Evolutionary conservation across 2,113 vertebrate species (phyloP).

Genomic region (Petroica traversi): DNA sequence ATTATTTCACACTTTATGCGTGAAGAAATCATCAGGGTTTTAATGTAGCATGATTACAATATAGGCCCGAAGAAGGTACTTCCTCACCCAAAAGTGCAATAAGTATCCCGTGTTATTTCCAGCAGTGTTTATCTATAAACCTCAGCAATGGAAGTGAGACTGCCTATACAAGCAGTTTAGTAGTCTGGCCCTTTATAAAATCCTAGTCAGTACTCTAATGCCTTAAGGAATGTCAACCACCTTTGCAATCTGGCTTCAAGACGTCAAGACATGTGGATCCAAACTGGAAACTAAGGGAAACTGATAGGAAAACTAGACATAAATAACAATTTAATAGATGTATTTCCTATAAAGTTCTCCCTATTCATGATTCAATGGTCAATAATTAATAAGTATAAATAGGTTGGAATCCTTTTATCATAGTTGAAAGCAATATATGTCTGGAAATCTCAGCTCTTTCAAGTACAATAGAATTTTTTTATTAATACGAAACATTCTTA

Average conservation of each 20-base stretch:
- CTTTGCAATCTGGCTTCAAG: not conserved
- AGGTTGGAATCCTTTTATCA: not conserved
- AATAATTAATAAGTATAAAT: not conserved
- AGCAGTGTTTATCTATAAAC: not conserved
- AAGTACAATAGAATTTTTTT: not conserved
- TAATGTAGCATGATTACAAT: not conserved
- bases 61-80: not conserved
- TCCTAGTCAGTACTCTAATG: not conserved
- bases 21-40: not conserved
- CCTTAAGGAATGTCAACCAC: not conserved
- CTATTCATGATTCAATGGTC: not conserved
- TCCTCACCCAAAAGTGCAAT: not conserved
- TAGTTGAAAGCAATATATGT: not conserved
- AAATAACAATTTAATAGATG: not conserved
- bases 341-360: not conserved
- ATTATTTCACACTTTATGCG: not conserved
- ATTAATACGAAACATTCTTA: not conserved
- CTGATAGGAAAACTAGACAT: not conserved
- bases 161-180: not conserved
- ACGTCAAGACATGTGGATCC: not conserved
- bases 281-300: not conserved
- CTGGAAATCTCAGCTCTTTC: not conserved
- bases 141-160: not conserved
- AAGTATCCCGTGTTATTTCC: not conserved
- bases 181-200: not conserved